phyloP scores from a whole-genome alignment of 1,140 invertebrate species.

The Vanessa tameamea region DNA sequence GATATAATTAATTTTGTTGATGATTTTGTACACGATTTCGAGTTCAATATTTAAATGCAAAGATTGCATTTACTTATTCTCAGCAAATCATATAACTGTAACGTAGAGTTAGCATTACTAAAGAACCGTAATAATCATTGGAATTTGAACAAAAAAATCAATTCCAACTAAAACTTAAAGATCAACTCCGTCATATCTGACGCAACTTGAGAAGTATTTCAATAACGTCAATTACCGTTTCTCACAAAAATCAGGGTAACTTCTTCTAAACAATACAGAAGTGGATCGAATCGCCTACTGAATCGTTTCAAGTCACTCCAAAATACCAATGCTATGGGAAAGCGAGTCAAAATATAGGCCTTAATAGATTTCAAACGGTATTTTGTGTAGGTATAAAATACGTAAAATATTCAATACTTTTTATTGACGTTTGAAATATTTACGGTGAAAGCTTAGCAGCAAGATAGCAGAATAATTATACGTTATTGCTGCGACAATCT shows the following conservation, averaged over 20 bases:
- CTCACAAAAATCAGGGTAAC: slow-evolving; percentile 56
- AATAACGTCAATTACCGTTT: slow-evolving; percentile 37
- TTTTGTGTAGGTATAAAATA: slow-evolving; percentile 5
- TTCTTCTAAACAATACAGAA: slow-evolving; percentile 45
- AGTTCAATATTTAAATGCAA: slow-evolving; percentile 4
- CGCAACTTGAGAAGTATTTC: slow-evolving; percentile 4
- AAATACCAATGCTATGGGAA: slow-evolving; percentile 61
- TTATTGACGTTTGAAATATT: not conserved
- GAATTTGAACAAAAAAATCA: slow-evolving; percentile 50
- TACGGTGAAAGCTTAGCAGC: not conserved
- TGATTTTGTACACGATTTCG: slow-evolving; percentile 31
- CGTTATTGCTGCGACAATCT: slow-evolving; percentile 10
- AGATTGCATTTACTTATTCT: slow-evolving; percentile 12
- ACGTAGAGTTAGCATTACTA: slow-evolving; percentile 36
- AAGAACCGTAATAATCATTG: slow-evolving; percentile 41
- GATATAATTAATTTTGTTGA: slow-evolving; percentile 65
- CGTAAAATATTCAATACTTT: not conserved
- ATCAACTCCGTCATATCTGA: not conserved
- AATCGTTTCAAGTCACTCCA: slow-evolving; percentile 60
- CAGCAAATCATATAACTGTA: slow-evolving; percentile 34
- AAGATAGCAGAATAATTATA: slow-evolving; percentile 3
- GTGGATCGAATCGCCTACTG: slow-evolving; percentile 65
- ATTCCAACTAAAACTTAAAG: slow-evolving; percentile 44
- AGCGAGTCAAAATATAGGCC: slow-evolving; percentile 34
- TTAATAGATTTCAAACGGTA: slow-evolving; percentile 6